Conservation (phyloP, 2,888 invertebrate genomes). For the Elaeidobius kamerunicus region DNA sequence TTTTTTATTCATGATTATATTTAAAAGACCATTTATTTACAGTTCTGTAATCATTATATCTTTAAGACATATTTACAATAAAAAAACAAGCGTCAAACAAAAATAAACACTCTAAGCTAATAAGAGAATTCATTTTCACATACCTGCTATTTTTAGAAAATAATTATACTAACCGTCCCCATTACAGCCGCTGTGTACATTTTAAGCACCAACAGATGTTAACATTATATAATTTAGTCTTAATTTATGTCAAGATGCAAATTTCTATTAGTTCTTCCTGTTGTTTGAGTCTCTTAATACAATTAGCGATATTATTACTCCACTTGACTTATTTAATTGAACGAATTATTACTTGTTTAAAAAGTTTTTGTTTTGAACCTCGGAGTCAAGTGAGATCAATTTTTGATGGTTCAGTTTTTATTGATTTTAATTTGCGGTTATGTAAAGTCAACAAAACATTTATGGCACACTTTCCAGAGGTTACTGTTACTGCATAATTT, state of each 20-base stretch:
- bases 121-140: neutral
- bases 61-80: no score
- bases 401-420: slow-evolving; percentile 3
- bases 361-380: slow-evolving; percentile 5
- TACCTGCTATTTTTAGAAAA: slow-evolving; percentile 20
- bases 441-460: neutral
- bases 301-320: slow-evolving; percentile 26
- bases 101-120: neutral
- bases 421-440: slow-evolving; percentile 9
- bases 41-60: no score
- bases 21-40: no score
- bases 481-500: neutral
- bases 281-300: slow-evolving; percentile 35
- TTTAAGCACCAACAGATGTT: slow-evolving; percentile 24
- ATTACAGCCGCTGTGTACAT: slow-evolving; percentile 8
- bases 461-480: neutral
- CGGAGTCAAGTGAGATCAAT: slow-evolving; percentile 10
- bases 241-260: slow-evolving; percentile 40
- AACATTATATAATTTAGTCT: slow-evolving; percentile 27
- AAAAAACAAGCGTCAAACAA: neutral
- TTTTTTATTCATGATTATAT: no score
- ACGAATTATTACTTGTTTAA: slow-evolving; percentile 30
- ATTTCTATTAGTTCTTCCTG: slow-evolving; percentile 45
- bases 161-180: slow-evolving; percentile 16
- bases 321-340: slow-evolving; percentile 30